Base-by-base conservation (phyloP, 2,113 vertebrate genomes). In the Larimichthys polyactis region DNA sequence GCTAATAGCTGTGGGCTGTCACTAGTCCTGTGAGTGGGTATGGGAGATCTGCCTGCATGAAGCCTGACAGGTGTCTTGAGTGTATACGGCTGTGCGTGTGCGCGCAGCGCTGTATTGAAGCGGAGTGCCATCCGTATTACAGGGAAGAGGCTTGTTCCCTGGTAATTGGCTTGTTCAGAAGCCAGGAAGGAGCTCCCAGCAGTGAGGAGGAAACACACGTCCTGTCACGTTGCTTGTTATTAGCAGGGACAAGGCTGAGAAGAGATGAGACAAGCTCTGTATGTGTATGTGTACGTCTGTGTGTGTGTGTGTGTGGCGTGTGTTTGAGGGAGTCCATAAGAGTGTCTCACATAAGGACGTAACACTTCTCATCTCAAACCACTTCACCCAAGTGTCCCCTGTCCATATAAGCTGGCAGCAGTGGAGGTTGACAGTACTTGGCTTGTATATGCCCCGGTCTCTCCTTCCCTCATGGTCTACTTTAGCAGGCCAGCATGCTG, bases 131-230 rank as follows among this genome's bases (percentile, higher is more conserved):
- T 93, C 91, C 91, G 74, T 93, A 92, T 93, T 92, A 94, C 92
- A 94, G 92, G 88, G 89, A 92, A 89, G 86, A 88, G 85, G 90
- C 94, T 93, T 95, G 94, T 94, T 94, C 92, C 84, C 88, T 92
- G 89, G 92, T 95, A 95, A 95, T 95, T 95, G 94, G 94, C 86
- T 93, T 94, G 94, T 94, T 94, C 92, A 89, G 93, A 91, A 91
- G 91, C 89, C 89, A 92, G 90, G 90, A 90, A 92, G 90, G 83
- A 91, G 91, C 90, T 94, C 92, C 93, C 90, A 92, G 94, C 92
- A 93, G 90, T 88, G 92, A 89, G 90, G 89, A 91, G 90, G 90
- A 93, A 93, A 93, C 91, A 92, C 88, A 83, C 89, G 78, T 92
- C 94, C 92, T 93, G 94, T 93, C 93, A 94, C 92, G 88, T 84